These are phyloP conservation scores for Melanerpes formicivorus DNA, from an alignment of 2,113 vertebrate species.

Conservation along the genomic window DNA sequence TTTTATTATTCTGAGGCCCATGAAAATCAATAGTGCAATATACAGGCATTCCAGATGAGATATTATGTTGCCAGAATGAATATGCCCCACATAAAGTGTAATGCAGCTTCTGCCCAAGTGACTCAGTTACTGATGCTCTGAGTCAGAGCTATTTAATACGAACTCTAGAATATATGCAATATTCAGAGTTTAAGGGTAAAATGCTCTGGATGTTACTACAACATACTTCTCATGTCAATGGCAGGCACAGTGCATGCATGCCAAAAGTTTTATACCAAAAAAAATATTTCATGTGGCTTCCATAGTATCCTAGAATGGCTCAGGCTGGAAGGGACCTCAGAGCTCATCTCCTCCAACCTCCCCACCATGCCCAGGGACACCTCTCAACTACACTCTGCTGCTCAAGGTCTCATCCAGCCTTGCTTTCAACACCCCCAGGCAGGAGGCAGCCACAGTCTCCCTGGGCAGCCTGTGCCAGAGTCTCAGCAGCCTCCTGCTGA, in stretches of 20 bases:
- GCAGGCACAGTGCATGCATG: background rate
- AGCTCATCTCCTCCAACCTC: no score
- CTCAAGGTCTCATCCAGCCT: no score
- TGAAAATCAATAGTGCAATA: slow-evolving; percentile 58
- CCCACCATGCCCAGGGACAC: no score
- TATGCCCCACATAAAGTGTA: slow-evolving; percentile 18
- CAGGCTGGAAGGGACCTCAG: no score
- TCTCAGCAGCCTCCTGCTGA: no score
- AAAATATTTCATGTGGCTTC: background rate
- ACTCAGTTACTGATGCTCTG: background rate
- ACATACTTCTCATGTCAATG: background rate
- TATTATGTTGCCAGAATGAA: slow-evolving; percentile 7
- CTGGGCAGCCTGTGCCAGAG: no score
- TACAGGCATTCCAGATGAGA: slow-evolving; percentile 24
- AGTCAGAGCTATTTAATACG: background rate
- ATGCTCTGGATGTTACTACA: background rate
- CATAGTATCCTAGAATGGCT: no score
- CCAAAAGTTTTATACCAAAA: background rate
- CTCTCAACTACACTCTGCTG: no score
- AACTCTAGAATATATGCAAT: background rate
- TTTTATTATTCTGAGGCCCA: slow-evolving; percentile 34
- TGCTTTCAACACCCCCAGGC: no score
- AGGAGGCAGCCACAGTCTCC: no score
- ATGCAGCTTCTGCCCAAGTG: background rate
- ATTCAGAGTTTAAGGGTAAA: no score